Evolutionary conservation across 2,113 vertebrate species (phyloP).

Genomic region (Sigmodon hispidus): DNA sequence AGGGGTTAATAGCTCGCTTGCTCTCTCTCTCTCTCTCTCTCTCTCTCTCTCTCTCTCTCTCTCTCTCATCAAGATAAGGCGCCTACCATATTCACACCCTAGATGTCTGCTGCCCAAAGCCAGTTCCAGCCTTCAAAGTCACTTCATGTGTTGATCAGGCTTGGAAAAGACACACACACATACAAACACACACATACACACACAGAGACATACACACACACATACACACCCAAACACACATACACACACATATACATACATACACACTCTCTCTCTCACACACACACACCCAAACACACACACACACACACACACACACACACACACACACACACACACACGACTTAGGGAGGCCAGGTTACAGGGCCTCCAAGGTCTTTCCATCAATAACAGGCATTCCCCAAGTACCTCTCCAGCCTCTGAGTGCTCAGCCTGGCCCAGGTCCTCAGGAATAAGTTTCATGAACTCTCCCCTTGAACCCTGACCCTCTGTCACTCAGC

Average conservation of each 20-base stretch:
- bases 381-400: neutral
- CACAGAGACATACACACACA: neutral
- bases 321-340: neutral
- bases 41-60: neutral
- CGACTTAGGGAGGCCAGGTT: neutral
- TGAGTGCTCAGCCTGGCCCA: neutral
- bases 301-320: neutral
- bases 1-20: conserved; percentile 46
- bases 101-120: neutral
- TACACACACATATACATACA: too few relatives aligned
- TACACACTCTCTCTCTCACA: neutral
- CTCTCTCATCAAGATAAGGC: neutral
- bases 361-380: neutral
- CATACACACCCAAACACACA: neutral
- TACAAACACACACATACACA: rapidly evolving
- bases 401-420: neutral
- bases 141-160: neutral
- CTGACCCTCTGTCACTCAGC: neutral
- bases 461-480: neutral
- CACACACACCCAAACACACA: neutral
- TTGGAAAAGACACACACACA: neutral
- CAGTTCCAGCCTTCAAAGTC: neutral
- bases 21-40: too few relatives aligned
- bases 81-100: neutral
- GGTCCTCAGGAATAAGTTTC: neutral